Conservation (phyloP, 1,140 invertebrate genomes). For the Belonocnema kinseyi region DNA sequence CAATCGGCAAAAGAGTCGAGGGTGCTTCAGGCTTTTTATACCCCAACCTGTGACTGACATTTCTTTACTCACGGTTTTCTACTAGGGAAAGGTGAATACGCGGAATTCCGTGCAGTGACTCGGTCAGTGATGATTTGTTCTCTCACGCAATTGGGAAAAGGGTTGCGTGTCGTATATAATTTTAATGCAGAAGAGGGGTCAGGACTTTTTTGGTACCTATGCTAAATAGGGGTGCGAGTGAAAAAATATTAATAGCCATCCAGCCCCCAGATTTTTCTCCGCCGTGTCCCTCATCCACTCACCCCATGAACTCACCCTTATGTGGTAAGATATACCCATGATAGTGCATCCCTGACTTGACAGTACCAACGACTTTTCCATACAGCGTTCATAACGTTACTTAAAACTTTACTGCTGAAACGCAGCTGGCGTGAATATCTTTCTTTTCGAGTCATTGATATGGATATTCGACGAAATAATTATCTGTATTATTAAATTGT, state of each 20-base stretch:
- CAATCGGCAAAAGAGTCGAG: conserved; percentile 15
- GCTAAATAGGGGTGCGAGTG: conserved; percentile 70
- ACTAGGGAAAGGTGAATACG: no score
- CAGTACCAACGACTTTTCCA: conserved; percentile 57
- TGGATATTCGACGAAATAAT: conserved; percentile 31
- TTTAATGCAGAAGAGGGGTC: conserved; percentile 34
- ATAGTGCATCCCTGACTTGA: conserved; percentile 55
- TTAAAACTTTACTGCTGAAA: not conserved
- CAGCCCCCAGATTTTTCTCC: conserved; percentile 66
- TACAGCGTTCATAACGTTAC: not conserved
- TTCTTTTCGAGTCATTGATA: conserved; percentile 23
- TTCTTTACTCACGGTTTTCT: no score
- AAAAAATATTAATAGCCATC: conserved; percentile 72
- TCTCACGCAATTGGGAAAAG: conserved; percentile 58
- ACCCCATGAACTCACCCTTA: conserved; percentile 54
- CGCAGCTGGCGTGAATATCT: conserved; percentile 34
- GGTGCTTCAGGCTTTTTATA: conserved; percentile 11
- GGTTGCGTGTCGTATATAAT: conserved; percentile 43
- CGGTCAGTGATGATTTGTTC: conserved; percentile 48
- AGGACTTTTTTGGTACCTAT: conserved; percentile 60
- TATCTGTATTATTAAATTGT: conserved; percentile 23
- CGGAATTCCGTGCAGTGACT: conserved; percentile 32
- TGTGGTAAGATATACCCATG: conserved; percentile 69
- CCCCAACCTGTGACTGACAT: not conserved
- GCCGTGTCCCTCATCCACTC: conserved; percentile 36